Base-by-base conservation (phyloP, 2,113 vertebrate genomes). In the Phalacrocorax brasilianus region DNA sequence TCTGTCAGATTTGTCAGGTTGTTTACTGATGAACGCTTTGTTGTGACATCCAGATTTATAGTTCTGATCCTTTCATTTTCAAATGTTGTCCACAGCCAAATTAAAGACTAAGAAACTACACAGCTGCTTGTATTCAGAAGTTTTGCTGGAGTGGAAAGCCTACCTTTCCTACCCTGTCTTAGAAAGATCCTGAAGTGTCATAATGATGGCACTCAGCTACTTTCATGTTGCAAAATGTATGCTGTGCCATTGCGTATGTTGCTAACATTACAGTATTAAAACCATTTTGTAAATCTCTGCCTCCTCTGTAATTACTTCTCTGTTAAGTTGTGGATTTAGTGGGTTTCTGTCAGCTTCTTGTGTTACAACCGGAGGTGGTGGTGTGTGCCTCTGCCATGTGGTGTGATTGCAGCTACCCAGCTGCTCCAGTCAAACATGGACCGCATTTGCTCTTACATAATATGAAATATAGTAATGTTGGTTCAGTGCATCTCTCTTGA, bases 31-130 rank as follows among this genome's bases (percentile, higher is more conserved):
- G 47, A 84, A 50, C 52, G 14, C 28, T 88, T 85, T 63, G 59
- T 91, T 93, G 56, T 84, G 79, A 94, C 56, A 74, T 77, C 50
- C 23, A 85, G 74, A 61, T 85, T 93, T 89, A 76, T 73, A 78
- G 56, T 74, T 77, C 63, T 65, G 35, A 75, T 89, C 16, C 73
- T 92, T 94, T 91, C 5, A n/a, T 87, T 93, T 93, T 81, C 61
- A 71, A 40, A 56, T 21, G 8, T 77, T 80, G 53, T 42, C 38
- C 26, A 44, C 49, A 66, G 63, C 12, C 53, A 90, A 45, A 26
- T 27, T 68, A 44, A 92, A 82, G 62, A 47, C 53, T 71, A 52
- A 63, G 78, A 88, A 86, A 44, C 24, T 38, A 22, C 22, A 53
- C n/a, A 82, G 38, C 59, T 92, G 50, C 15, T 73, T 76, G 44